Evolutionary conservation across 2,888 invertebrate genomes (phyloP).

Genomic region (Dysmachus trigonus): DNA sequence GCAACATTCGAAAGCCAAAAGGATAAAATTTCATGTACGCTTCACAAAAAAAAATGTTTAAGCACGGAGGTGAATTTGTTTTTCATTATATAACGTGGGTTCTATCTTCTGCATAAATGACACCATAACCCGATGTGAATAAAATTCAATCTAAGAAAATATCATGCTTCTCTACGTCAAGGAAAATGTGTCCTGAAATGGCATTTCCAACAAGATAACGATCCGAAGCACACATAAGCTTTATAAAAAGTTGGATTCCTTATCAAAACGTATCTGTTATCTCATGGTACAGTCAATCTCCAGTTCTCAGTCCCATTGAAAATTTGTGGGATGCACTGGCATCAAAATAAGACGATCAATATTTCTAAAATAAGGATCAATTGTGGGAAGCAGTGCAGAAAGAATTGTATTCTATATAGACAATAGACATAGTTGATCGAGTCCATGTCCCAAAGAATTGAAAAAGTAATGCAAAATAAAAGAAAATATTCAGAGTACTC

Average conservation of each 20-base stretch:
- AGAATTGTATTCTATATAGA: too few relatives aligned
- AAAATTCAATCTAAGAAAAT: not conserved
- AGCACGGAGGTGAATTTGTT: not conserved
- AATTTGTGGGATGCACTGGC: not conserved
- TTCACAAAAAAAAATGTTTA: not conserved
- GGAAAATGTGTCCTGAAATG: not conserved
- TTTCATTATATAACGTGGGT: not conserved
- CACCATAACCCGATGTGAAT: not conserved
- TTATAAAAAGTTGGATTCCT: not conserved
- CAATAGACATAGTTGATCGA: too few relatives aligned
- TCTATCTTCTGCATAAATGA: not conserved
- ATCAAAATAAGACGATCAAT: too few relatives aligned
- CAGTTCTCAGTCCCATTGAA: too few relatives aligned
- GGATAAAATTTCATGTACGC: not conserved
- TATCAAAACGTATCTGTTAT: not conserved
- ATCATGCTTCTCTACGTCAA: not conserved
- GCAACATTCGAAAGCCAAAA: not conserved
- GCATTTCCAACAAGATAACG: not conserved
- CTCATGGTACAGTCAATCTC: too few relatives aligned
- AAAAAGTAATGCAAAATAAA: too few relatives aligned
- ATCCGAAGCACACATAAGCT: not conserved
- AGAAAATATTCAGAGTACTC: too few relatives aligned
- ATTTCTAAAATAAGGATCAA: too few relatives aligned
- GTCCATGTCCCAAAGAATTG: too few relatives aligned
- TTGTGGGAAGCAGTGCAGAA: too few relatives aligned